Evolutionary conservation across 2,888 invertebrate genomes (phyloP), one percentile per base, ranked within the genome.

Genomic region (Polydesmus complanatus): DNA sequence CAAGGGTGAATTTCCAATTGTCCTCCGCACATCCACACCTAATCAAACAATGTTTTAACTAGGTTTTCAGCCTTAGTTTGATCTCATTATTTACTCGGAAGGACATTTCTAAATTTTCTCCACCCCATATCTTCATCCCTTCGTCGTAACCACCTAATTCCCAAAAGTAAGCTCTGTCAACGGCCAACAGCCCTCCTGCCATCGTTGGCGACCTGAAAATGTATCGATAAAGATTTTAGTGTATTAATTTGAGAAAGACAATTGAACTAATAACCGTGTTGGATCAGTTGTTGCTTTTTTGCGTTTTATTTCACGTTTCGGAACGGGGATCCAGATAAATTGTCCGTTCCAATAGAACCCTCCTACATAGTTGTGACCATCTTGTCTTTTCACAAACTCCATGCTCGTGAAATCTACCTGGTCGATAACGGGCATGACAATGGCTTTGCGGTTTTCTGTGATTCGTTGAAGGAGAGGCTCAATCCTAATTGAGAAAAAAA

Each of bases 141-240:
- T 89, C 86, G 73, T 97, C 97, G 72, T 96, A 96, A 2, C 90
- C 88, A n/a, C 92, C 92, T 64, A 87, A 75, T 74, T 95, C 88
- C 88, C 94, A 97, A 77, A 94, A 97, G 76, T 91, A 97, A 58
- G 85, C 81, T 59, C 91, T 80, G 68, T 90, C 85, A 59, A 94
- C 93, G 0, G 95, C 97, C 77, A 97, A 93, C 62, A 97, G 74
- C 0, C 96, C 97, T 1, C 97, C 96, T n/a, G 96, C 95, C 96
- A 96, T 97, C 0, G 96, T 97, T 0, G 97, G 96, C 0, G 93
- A 88, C 68, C 80, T 77, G 64, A n/a, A n/a, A n/a, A n/a, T n/a
- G n/a, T n/a, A n/a, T n/a, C n/a, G n/a, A n/a, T n/a, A n/a, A n/a
- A n/a, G n/a, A n/a, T n/a, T n/a, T n/a, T n/a, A n/a, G n/a, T n/a